A percentile compares a stretch with the other conserved stretches of the same genome.
These are phyloP conservation scores for Agriotes lineatus DNA, from an alignment of 2,888 invertebrate species.

Conservation along the genomic window DNA sequence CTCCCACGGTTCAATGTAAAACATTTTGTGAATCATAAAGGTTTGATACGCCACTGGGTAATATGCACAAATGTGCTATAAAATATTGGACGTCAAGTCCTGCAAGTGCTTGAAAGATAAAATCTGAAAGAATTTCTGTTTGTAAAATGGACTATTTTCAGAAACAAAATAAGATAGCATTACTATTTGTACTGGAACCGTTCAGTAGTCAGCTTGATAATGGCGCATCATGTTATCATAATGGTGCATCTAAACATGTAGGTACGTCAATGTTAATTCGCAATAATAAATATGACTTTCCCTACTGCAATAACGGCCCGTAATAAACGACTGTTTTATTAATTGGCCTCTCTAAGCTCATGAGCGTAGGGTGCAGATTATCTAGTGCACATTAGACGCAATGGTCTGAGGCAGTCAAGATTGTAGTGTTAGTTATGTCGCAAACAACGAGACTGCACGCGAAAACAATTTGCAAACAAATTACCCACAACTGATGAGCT, in stretches of 20 bases:
- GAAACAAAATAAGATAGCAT: too few species aligned
- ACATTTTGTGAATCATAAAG: too few species aligned
- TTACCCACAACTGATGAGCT: neutral
- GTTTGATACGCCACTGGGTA: too few species aligned
- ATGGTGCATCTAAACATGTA: neutral
- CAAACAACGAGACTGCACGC: conserved; percentile 7
- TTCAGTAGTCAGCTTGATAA: neutral
- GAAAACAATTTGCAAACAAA: conserved; percentile 8
- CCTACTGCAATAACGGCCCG: conserved; percentile 37
- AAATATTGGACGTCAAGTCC: too few species aligned
- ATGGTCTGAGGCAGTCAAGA: conserved; percentile 33
- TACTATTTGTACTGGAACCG: too few species aligned
- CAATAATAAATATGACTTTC: conserved; percentile 31
- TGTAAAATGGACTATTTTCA: too few species aligned
- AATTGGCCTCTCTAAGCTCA: conserved; percentile 48
- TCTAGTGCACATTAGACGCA: conserved; percentile 42
- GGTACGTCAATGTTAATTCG: conserved; percentile 24
- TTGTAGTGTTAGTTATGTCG: conserved; percentile 11
- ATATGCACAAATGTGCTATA: too few species aligned
- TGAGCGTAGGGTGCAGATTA: conserved; percentile 51
- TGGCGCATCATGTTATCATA: neutral
- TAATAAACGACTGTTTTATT: conserved; percentile 50
- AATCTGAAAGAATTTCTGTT: too few species aligned
- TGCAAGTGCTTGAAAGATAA: too few species aligned
- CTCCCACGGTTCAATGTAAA: too few species aligned